These are phyloP conservation scores for Epirrhoe tristata DNA, from an alignment of 2,888 invertebrate species.

Conservation along the genomic window DNA sequence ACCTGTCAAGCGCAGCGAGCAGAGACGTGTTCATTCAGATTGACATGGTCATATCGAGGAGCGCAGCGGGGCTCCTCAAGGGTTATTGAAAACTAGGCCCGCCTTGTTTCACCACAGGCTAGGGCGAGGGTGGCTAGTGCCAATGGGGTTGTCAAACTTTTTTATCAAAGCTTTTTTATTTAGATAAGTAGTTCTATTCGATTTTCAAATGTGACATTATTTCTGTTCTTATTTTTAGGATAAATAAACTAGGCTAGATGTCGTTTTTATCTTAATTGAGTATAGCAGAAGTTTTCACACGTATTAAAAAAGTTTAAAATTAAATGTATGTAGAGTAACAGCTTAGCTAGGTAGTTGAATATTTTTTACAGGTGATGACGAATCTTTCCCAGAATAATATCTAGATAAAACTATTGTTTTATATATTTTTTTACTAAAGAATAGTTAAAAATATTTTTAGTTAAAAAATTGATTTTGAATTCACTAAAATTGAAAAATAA, in stretches of 20 bases:
- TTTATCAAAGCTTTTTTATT: slow-evolving; percentile 22
- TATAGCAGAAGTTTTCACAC: too few species aligned
- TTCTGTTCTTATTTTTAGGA: neutral
- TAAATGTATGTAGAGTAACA: too few species aligned
- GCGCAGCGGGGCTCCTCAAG: slow-evolving; percentile 74
- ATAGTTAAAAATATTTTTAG: too few species aligned
- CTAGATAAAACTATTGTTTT: too few species aligned
- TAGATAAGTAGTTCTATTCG: neutral
- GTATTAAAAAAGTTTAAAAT: too few species aligned
- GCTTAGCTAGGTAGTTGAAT: too few species aligned
- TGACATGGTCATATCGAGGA: slow-evolving; percentile 64
- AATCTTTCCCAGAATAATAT: too few species aligned
- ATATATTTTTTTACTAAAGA: too few species aligned
- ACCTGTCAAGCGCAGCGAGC: slow-evolving; percentile 51
- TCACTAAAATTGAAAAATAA: slow-evolving; percentile 7
- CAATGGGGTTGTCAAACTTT: slow-evolving; percentile 38
- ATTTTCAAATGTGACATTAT: neutral
- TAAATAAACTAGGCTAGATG: too few species aligned
- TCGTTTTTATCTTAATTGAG: too few species aligned
- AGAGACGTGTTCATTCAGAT: slow-evolving; percentile 50
- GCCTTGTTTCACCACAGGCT: slow-evolving; percentile 70
- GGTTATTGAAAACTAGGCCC: slow-evolving; percentile 76
- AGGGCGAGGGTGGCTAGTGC: slow-evolving; percentile 54
- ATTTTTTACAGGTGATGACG: too few species aligned
- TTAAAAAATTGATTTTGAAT: neutral